These are phyloP conservation scores for Trichonephila inaurata DNA, from an alignment of 1,140 invertebrate species.

Conservation along the genomic window DNA sequence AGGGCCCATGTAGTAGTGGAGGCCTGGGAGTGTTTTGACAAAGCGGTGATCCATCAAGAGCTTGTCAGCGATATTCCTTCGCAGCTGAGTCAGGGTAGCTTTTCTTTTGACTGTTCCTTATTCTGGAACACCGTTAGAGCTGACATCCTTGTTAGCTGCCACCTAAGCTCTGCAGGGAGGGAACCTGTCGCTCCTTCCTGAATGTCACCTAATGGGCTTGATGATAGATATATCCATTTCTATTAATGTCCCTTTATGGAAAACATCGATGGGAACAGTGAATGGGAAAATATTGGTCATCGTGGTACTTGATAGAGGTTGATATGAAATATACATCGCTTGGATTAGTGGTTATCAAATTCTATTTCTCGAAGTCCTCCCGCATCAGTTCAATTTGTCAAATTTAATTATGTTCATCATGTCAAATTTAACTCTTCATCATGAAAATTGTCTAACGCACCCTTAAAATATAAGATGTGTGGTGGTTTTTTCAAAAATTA, in stretches of 20 bases:
- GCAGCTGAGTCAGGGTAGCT: constrained; percentile 8
- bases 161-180: constrained; percentile 33
- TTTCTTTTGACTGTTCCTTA: constrained; percentile 46
- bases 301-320: background rate
- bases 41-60: constrained; percentile 70
- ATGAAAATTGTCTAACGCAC: too few species aligned
- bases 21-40: constrained; percentile 71
- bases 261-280: constrained; percentile 26
- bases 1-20: constrained; percentile 24
- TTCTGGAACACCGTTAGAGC: constrained; percentile 72
- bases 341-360: too few species aligned
- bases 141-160: constrained; percentile 71
- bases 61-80: constrained; percentile 52
- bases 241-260: constrained; percentile 31
- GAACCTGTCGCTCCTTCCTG: background rate
- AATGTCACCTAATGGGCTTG: constrained; percentile 46
- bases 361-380: too few species aligned
- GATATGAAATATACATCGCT: background rate
- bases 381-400: too few species aligned
- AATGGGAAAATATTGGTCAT: constrained; percentile 29
- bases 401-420: fast-evolving
- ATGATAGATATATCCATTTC: constrained; percentile 60
- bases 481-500: too few species aligned
- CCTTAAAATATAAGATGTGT: too few species aligned
- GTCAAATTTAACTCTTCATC: too few species aligned